Base-by-base conservation (phyloP, 2,797 vertebrate species). In the Cryptoblepharus egeriae region DNA sequence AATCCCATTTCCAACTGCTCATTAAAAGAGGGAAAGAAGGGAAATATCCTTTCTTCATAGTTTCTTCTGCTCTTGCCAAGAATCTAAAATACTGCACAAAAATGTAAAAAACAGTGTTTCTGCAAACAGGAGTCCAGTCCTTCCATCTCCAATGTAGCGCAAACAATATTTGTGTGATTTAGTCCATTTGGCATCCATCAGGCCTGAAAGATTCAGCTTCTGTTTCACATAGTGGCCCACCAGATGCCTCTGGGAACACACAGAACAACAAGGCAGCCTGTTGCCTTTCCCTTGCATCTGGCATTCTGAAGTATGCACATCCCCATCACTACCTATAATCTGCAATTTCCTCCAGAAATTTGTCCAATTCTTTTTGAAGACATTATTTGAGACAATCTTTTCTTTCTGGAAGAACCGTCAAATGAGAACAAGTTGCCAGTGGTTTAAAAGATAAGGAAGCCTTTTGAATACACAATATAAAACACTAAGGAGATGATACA, bases 1-100 rank as follows among this genome's bases (percentile, higher is more conserved):
- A 85, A 69, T 77, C 58, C 57, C 1, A 2, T 77, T 87, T 85
- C 69, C 58, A 45, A 45, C 52, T 84, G 61, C 16, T 88, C 20
- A 30, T 24, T 75, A 73, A 67, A 78, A 71, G 1, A 30, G 73
- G 52, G n/a, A n/a, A 73, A 75, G 45, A 55, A 64, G 45, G 30
- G 37, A 49, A 42, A 60, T 60, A 35, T 16, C 58, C 30, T 80
- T 24, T 79, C 30, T 52, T 22, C 74, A 80, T 24, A 35, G 26
- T 30, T 77, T 74, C 26, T 67, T 77, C 32, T 76, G 63, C 42
- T 30, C 37, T 77, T 85, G 26, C 67, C 28, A 30, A 67, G 8
- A 73, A 79, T 64, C 60, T 69, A 81, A 68, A 60, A 68, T n/a
- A n/a, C n/a, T n/a, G n/a, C 0, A 20, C 60, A 61, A 75, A 68